Base-by-base conservation (phyloP, 1,140 invertebrate genomes). In the Melitaea cinxia region DNA sequence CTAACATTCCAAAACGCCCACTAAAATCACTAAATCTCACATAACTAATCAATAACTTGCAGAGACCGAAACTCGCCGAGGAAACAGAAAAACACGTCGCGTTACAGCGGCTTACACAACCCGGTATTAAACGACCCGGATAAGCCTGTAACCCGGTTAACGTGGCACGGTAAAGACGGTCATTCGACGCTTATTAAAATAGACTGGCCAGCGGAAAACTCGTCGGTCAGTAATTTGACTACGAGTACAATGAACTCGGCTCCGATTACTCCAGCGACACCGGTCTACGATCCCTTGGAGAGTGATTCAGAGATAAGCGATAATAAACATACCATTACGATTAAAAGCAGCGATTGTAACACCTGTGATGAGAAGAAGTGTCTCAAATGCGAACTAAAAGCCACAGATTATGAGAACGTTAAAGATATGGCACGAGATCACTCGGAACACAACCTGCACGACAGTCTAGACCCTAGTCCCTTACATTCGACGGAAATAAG, bases 111-210 rank as follows among this genome's bases (percentile, higher is more conserved):
- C 12, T 33, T 88, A 15, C 83, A 88, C 47, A 73, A 81, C 10
- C 77, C 78, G 10, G 59, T 75, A 1, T 65, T 77, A n/a, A 66
- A 70, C 19, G 72, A 79, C 4, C 67, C 63, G 15, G 75, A 75
- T 0, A 77, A 78, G 56, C 58, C 58, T 1, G 17, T 74, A 2
- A 68, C 75, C 2, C 60, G 85, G 15, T 76, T 88, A 10, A 88
- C 81, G 0, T 91, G 88, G 88, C 88, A 87, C 49, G 85, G 86
- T 0, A 85, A 86, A 68, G 86, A 91, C 50, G 77, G 77, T 0
- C 86, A 89, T 61, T 86, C 88, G 0, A 91, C 88, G 0, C 58
- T 89, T 0, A 91, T 91, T 5, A 85, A 83, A 69, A 85, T 91
- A 0, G 85, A 91, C 50, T 91, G 88, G 88, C 85, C 88, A 0